phyloP scores from a whole-genome alignment of 1,140 invertebrate species.

The Rhopalosiphum padi region DNA sequence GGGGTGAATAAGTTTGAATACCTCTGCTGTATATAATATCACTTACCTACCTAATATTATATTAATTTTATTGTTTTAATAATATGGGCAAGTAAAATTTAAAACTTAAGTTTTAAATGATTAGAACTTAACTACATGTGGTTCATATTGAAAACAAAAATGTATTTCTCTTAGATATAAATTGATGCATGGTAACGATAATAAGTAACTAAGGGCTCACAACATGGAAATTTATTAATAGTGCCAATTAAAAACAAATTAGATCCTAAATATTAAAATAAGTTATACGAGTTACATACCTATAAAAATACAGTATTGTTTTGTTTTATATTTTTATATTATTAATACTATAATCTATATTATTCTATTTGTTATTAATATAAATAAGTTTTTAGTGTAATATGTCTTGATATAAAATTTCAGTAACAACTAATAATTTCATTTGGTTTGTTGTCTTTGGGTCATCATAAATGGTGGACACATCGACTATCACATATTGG shows the following conservation, averaged over 20 bases:
- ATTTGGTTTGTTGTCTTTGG: constrained; percentile 7
- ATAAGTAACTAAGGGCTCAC: neutral
- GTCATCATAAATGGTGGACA: constrained; percentile 20
- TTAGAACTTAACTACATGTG: neutral
- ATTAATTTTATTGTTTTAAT: neutral
- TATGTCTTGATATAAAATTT: neutral
- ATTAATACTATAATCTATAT: neutral
- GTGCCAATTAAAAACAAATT: constrained; percentile 4
- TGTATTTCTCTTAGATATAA: constrained; percentile 13
- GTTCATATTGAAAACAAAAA: constrained; percentile 22
- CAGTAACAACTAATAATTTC: neutral
- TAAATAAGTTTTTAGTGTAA: neutral
- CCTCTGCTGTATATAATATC: too few relatives aligned
- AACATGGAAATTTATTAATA: neutral
- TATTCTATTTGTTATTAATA: neutral
- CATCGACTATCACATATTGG: constrained; percentile 34
- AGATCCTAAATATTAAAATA: neutral
- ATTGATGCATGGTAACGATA: constrained; percentile 27
- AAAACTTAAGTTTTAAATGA: neutral
- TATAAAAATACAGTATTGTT: neutral
- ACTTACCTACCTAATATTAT: too few relatives aligned
- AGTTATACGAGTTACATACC: neutral
- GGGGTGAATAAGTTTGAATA: too few relatives aligned
- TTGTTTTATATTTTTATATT: neutral
- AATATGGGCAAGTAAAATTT: neutral